Evolutionary conservation across 35 echinoderm and acorn worm species (phyloP).

Genomic region (Diadema setosum): DNA sequence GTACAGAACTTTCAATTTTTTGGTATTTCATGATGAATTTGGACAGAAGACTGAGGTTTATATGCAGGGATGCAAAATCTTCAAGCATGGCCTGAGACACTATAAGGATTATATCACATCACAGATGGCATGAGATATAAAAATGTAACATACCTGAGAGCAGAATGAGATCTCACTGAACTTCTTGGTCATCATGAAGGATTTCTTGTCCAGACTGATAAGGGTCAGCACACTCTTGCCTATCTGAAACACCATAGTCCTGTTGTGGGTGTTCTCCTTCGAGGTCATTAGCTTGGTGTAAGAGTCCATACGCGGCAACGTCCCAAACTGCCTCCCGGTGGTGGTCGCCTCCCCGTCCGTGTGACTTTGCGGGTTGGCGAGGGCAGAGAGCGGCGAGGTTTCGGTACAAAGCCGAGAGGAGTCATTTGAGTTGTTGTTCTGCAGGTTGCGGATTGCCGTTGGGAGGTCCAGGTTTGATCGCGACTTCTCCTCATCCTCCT

Average conservation of each 20-base stretch:
- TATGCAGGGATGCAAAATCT: too few relatives aligned
- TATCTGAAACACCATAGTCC: constrained; percentile 90
- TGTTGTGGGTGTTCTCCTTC: constrained; percentile 57
- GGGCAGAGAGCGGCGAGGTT: neutral
- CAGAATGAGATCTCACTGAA: constrained; percentile 96
- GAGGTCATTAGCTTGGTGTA: neutral
- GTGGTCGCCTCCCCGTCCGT: neutral
- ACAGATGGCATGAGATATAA: too few relatives aligned
- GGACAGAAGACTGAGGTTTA: too few relatives aligned
- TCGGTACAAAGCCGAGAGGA: neutral
- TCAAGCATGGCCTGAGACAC: too few relatives aligned
- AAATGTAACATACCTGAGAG: constrained; percentile 97
- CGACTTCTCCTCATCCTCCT: neutral
- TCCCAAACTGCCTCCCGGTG: neutral
- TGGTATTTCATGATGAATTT: too few relatives aligned
- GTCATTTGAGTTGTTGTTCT: constrained; percentile 21
- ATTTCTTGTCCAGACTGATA: constrained; percentile 94
- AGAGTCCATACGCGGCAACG: neutral
- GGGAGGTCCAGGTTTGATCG: neutral
- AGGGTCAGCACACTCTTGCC: constrained; percentile 70
- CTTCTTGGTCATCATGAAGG: constrained; percentile 85
- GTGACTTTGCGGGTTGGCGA: neutral
- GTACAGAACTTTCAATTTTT: too few relatives aligned
- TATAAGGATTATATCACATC: too few relatives aligned
- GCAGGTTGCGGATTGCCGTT: neutral